Percentiles rank a stretch among this genome's conserved stretches.
These are phyloP conservation scores for Ethmia dodecea DNA, from an alignment of 2,888 invertebrate species.

Conservation along the genomic window DNA sequence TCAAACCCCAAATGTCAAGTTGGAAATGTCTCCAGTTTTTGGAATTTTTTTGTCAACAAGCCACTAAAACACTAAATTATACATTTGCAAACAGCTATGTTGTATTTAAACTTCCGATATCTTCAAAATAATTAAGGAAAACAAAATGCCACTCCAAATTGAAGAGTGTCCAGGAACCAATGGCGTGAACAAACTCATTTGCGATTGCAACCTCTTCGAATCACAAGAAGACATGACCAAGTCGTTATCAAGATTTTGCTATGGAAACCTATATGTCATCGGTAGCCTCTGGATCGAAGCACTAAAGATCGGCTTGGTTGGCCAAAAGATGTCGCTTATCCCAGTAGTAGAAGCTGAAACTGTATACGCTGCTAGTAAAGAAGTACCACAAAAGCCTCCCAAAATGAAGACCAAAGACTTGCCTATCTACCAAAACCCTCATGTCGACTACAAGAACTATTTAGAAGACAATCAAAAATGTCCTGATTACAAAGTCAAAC, in stretches of 20 bases:
- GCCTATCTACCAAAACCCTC: conserved; percentile 44
- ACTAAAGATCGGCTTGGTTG: conserved; percentile 32
- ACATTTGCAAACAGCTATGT: no score
- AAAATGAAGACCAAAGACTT: conserved; percentile 52
- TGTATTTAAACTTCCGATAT: no score
- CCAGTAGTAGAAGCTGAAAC: conserved; percentile 36
- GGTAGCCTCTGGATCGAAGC: conserved; percentile 43
- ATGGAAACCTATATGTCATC: conserved; percentile 37
- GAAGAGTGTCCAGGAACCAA: neutral
- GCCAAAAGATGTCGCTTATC: conserved; percentile 31
- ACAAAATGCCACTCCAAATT: neutral
- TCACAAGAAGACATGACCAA: conserved; percentile 21
- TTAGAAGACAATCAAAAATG: conserved; percentile 29
- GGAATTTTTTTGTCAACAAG: no score
- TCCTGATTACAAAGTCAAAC: conserved; percentile 30
- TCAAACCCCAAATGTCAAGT: no score
- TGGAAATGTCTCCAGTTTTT: no score
- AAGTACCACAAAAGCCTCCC: conserved; percentile 38
- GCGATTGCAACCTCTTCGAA: conserved; percentile 16
- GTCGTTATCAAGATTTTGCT: conserved; percentile 20
- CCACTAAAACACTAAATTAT: no score
- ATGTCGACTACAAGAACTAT: conserved; percentile 45
- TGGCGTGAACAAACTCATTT: neutral
- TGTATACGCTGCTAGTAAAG: no score
- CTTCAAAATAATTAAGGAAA: no score